Evolutionary conservation across 2,888 invertebrate genomes (phyloP).

Genomic region (Drosophila conformis): DNA sequence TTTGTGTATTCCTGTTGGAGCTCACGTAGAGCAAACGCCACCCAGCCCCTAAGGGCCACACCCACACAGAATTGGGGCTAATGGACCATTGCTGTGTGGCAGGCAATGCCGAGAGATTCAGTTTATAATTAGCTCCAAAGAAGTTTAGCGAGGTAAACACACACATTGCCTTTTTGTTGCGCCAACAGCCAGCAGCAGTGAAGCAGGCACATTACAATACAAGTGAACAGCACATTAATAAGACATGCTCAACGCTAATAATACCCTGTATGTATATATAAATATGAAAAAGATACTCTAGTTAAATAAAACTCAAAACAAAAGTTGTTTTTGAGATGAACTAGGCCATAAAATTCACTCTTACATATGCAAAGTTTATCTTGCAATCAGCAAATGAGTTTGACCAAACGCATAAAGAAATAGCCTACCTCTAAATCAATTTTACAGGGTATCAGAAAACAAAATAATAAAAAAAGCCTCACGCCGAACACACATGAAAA

Average conservation of each 20-base stretch:
- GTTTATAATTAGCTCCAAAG: constrained; percentile 74
- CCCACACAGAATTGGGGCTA: constrained; percentile 64
- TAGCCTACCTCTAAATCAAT: not conserved
- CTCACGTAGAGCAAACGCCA: constrained; percentile 26
- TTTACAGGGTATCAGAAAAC: constrained; percentile 9
- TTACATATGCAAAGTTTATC: rapidly evolving
- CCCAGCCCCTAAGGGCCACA: constrained; percentile 23
- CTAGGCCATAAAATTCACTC: not conserved
- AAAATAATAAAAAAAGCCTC: not conserved
- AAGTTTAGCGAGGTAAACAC: constrained; percentile 70
- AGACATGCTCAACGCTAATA: not conserved
- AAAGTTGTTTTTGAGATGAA: not conserved
- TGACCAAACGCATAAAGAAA: not conserved
- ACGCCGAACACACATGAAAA: constrained; percentile 47
- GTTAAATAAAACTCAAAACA: not conserved
- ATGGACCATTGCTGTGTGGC: constrained; percentile 70
- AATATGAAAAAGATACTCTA: not conserved
- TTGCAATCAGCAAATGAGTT: not conserved
- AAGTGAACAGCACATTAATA: constrained; percentile 19
- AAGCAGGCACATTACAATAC: constrained; percentile 36
- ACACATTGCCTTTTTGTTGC: constrained; percentile 66
- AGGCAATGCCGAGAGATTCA: constrained; percentile 41
- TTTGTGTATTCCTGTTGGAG: constrained; percentile 28
- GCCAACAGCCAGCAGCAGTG: constrained; percentile 44
- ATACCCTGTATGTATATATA: constrained; percentile 7